Evolutionary conservation across 2,888 invertebrate species (phyloP), one percentile per base, ranked within the genome.

Genomic region (Notodonta ziczac): DNA sequence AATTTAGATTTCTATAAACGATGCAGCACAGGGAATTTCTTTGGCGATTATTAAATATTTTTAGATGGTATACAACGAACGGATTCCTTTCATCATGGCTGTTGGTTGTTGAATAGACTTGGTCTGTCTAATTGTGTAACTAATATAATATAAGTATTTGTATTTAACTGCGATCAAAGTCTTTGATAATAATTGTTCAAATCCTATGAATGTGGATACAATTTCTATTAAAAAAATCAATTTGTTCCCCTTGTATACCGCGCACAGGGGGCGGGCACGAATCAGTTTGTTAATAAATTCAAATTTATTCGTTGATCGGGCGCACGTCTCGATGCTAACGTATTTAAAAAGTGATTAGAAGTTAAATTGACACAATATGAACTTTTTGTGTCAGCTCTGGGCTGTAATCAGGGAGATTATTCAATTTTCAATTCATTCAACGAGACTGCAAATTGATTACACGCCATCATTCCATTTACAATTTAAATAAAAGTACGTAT

Each of bases 291-390:
- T 92, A 92, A 93, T 90, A 88, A 84, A 93, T 93, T 92, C 91
- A 93, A 93, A 93, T 93, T 91, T 93, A 93, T 93, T 93, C 93
- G 88, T 84, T 85, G 91, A 92, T 92, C 90, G 84, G 86, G 80
- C 84, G 83, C 71, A 60, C 83, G 83, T 86, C 86, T 87, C 85
- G 79, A 78, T 83, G 78, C 89, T 93, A 93, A 93, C 90, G 90
- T 82, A 87, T 92, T 93, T 93, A 92, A 92, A 93, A 93, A 93
- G 91, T 91, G 91, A 92, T 93, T 93, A 93, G 88, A 92, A 91
- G 86, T 93, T 89, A 89, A 90, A 93, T 93, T 93, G 93, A 91
- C 92, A 93, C 92, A 93, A 91, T 92, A 92, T 88, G 91, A 91
- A 92, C 88, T 93, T 93, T 93, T 92, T 93, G 90, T 91, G 81